phyloP scores from a whole-genome alignment of 2,888 invertebrate genomes.

The Polymixis lichenea region DNA sequence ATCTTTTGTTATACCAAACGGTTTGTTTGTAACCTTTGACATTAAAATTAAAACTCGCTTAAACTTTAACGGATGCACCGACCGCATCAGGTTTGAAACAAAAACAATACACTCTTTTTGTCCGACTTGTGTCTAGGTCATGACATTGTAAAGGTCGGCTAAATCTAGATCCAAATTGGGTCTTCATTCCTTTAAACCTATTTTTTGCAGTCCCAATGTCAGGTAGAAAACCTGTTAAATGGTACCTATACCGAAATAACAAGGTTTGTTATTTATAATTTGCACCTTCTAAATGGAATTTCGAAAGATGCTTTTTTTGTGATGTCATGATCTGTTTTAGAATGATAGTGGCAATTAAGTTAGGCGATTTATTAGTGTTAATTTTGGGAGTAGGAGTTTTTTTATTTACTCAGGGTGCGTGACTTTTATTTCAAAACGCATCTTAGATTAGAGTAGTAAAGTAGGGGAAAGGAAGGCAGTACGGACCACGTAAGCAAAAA shows the following conservation, averaged over 20 bases:
- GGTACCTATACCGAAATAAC: conserved; percentile 14
- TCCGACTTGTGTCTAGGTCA: conserved; percentile 75
- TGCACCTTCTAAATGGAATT: conserved; percentile 33
- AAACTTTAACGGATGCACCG: conserved; percentile 37
- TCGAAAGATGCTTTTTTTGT: conserved; percentile 6
- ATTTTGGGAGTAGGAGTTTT: too few species aligned
- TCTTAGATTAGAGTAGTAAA: background rate
- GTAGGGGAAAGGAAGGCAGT: background rate
- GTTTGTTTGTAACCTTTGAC: conserved; percentile 20
- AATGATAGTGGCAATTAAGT: conserved; percentile 22
- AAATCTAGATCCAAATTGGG: conserved; percentile 70
- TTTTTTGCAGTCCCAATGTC: conserved; percentile 54
- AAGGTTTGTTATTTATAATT: conserved; percentile 37
- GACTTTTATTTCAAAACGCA: background rate
- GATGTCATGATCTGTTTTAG: background rate
- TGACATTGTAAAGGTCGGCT: conserved; percentile 77
- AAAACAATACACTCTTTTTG: conserved; percentile 62
- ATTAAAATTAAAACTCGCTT: conserved; percentile 9
- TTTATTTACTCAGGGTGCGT: too few species aligned
- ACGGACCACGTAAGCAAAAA: background rate
- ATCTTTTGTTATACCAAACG: conserved; percentile 6
- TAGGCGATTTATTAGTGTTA: conserved; percentile 3
- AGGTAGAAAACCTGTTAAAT: conserved; percentile 49
- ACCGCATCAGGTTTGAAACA: conserved; percentile 28
- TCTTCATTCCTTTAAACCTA: conserved; percentile 67